These are phyloP conservation scores for Leptinotarsa haldemani DNA, from an alignment of 2,888 invertebrate genomes.

Conservation along the genomic window DNA sequence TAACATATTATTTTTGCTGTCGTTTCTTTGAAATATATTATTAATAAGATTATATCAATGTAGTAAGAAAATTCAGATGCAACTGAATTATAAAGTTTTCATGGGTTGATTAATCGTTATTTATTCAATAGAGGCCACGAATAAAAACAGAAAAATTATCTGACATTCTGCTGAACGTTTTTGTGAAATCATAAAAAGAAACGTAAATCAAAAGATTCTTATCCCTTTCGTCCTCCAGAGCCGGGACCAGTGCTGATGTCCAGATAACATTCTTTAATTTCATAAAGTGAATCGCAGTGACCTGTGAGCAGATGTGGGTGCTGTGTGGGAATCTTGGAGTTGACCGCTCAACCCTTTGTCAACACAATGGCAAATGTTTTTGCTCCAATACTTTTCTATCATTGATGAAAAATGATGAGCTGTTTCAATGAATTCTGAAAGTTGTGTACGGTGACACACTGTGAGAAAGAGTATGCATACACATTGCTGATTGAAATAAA, in stretches of 20 bases:
- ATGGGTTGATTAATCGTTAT: neutral
- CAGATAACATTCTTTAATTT: slow-evolving; percentile 53
- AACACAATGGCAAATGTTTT: slow-evolving; percentile 54
- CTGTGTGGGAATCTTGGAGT: slow-evolving; percentile 53
- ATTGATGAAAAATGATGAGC: slow-evolving; percentile 39
- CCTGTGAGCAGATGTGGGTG: slow-evolving; percentile 57
- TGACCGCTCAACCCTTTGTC: slow-evolving; percentile 53
- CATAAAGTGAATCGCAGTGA: slow-evolving; percentile 48
- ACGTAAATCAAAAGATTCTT: slow-evolving; percentile 37
- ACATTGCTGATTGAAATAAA: no score
- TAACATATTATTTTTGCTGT: no score
- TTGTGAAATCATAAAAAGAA: slow-evolving; percentile 33
- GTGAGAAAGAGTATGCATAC: slow-evolving; percentile 24
- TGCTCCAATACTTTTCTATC: slow-evolving; percentile 53
- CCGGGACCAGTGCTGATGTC: slow-evolving; percentile 46
- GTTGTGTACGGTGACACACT: slow-evolving; percentile 23
- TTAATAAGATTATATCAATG: no score
- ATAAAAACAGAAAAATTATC: neutral
- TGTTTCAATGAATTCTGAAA: slow-evolving; percentile 25
- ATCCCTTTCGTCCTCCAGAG: slow-evolving; percentile 31
- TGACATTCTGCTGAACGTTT: neutral
- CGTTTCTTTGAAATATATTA: no score
- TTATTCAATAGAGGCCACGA: neutral
- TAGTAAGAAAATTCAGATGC: no score
- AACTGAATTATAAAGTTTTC: no score